Evolutionary conservation across 2,797 vertebrate genomes (phyloP).

Genomic region (Pangasius djambal): DNA sequence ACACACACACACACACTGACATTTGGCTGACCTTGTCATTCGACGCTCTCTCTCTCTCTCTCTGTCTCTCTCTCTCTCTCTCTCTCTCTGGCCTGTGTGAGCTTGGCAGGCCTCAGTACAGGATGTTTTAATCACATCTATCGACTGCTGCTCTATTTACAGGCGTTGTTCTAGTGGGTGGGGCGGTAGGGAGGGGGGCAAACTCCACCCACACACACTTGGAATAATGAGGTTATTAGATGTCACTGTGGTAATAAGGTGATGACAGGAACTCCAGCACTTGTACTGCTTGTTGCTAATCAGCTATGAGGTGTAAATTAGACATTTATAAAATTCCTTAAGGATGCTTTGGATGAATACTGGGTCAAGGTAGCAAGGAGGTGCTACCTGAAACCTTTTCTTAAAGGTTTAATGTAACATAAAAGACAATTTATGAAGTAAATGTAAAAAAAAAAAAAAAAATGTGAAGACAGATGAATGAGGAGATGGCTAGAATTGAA

Average conservation of each 20-base stretch:
- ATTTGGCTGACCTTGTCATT: conserved; percentile 60
- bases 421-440: background rate
- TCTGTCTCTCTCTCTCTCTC: conserved; percentile 31
- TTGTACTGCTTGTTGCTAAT: background rate
- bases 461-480: background rate
- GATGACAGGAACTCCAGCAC: background rate
- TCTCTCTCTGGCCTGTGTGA: conserved; percentile 10
- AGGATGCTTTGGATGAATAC: background rate
- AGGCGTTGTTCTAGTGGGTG: background rate
- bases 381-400: background rate
- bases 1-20: conserved; percentile 39
- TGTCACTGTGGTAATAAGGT: background rate
- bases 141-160: conserved; percentile 52
- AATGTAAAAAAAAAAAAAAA: background rate
- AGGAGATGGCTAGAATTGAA: background rate
- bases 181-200: background rate
- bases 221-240: background rate
- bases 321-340: background rate
- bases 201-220: background rate
- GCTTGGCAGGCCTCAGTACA: conserved; percentile 33
- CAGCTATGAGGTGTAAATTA: background rate
- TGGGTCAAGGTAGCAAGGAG: background rate
- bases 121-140: conserved; percentile 60
- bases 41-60: conserved; percentile 24
- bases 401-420: background rate